Evolutionary conservation across 2,797 vertebrate genomes (phyloP), one percentile per base, ranked within the genome.

Genomic region (Spatula versicolor): DNA sequence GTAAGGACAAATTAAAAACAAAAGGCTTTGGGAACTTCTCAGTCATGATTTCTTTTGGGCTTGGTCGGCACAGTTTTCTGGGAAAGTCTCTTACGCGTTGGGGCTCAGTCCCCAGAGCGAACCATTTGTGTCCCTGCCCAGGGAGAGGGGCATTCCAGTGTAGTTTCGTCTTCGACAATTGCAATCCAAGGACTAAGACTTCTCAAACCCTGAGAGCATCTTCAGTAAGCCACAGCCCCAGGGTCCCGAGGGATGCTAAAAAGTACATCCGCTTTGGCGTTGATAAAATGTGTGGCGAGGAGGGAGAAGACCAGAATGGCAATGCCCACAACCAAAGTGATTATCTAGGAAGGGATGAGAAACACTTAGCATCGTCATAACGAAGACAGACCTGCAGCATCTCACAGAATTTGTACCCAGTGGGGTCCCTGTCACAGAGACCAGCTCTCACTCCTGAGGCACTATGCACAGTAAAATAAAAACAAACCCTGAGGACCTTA

Each of bases 261-360:
- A 19, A 99, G 98, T 9, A 99, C 96, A 10, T 99, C 98, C 0
- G 99, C 99, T 97, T 99, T 99, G 69, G 98, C 98, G 59, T 98
- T 99, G 97, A 99, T 95, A 80, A 98, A 95, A 92, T 99, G 99
- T 0, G 99, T 99, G 93, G 98, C 83, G 28, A 98, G 37, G 13
- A 99, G 98, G 5, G 99, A 99, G 5, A 98, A 43, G 23, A 98
- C 3, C 60, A 99, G 97, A 68, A 99, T 97, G 25, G 83, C 96
- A 1, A 99, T 69, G 9, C 99, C 99, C 60, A 99, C 98, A 0
- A 98, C 97, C 78, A 99, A 96, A 2, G 99, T 99, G 97, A 99
- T 80, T 76, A 99, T 98, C 99, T 99, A 83, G 43, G 50, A 52
- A 79, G 33, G 46, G 39, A 56, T 2, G 73, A 21, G 45, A 66